Evolutionary conservation across 2,888 invertebrate genomes (phyloP), one percentile per base, ranked within the genome.

Genomic region (Nebria brevicollis): DNA sequence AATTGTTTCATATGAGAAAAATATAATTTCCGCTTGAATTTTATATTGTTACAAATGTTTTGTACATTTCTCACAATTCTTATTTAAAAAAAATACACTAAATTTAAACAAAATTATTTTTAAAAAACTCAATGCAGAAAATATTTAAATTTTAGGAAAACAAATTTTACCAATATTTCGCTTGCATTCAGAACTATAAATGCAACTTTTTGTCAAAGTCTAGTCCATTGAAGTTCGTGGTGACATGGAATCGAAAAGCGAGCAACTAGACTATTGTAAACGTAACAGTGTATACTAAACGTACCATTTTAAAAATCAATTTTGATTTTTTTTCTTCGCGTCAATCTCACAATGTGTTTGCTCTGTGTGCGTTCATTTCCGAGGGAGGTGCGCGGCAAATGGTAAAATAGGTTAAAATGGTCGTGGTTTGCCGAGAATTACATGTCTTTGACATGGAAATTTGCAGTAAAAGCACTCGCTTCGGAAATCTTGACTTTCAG

Each of bases 391-490:
- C 7, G 26, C 41, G 26, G 76, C 26, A 34, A 10, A 34, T 34
- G 34, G 34, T 34, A 34, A 34, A 15, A 64, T 70, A 13, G 54
- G 43, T 68, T 77, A 41, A 77, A 72, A 77, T 64, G 64, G 72
- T 72, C 25, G 54, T 34, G 77, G 72, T 77, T 77, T 77, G 77
- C 72, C 26, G 77, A 64, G 54, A 77, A 77, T 77, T 77, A 77
- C 77, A 77, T 64, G 72, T 77, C 77, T 77, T 77, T 77, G 77
- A 77, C 72, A 77, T 77, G 77, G 77, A 77, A 77, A 77, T 77
- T 73, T 41, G 73, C 42, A 13, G 42, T 73, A 73, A 73, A 73
- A 73, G 54, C 72, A 64, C 64, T 54, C 26, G 20, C 42, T 13
- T 25, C 77, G 66, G 66, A 66, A 68, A 68, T 68, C 68, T 68